Base-by-base conservation (phyloP, 2,888 invertebrate species). In the Subacronicta megacephala region DNA sequence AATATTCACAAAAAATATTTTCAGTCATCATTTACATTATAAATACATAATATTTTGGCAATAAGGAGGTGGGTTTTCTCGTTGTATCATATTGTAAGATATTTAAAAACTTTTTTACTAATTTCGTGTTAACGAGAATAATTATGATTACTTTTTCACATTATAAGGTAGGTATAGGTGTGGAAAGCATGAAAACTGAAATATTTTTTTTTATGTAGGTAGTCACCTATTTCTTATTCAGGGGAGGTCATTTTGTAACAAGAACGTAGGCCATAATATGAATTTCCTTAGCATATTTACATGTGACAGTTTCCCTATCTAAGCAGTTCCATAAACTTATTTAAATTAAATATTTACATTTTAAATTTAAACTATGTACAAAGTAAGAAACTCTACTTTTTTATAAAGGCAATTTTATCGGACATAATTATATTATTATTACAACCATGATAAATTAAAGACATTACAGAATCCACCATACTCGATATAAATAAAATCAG, bases 11-110 rank as follows among this genome's bases (percentile, higher is more conserved):
- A 67, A 56, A 69, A 63, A 47, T 74, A 74, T 76, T 47, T 72
- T 77, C 76, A 77, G 78, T 77, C 76, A 52, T 54, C 78, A 78
- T 77, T 78, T 78, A 77, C 74, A 74, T 46, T 64, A 57, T n/a
- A n/a, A n/a, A n/a, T 68, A 50, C 41, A 70, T 56, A 70, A 71
- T 75, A 80, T 78, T 81, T 81, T 81, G 83, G 83, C 77, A 81
- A 75, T 72, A 56, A 69, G 73, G 82, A 75, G 74, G 74, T 74
- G 74, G 74, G 66, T 31, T 53, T 53, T 65, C 62, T 65, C 65
- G 40, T 40, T 57, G 37, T 54, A 33, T 16, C 17, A n/a, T n/a
- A n/a, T n/a, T n/a, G n/a, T n/a, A n/a, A n/a, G n/a, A n/a, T n/a
- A n/a, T n/a, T 23, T 6, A 23, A 23, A 2, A 12, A 12, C 4